These are phyloP conservation scores for Trichopria drosophilae DNA, from an alignment of 2,888 invertebrate genomes.

Conservation along the genomic window DNA sequence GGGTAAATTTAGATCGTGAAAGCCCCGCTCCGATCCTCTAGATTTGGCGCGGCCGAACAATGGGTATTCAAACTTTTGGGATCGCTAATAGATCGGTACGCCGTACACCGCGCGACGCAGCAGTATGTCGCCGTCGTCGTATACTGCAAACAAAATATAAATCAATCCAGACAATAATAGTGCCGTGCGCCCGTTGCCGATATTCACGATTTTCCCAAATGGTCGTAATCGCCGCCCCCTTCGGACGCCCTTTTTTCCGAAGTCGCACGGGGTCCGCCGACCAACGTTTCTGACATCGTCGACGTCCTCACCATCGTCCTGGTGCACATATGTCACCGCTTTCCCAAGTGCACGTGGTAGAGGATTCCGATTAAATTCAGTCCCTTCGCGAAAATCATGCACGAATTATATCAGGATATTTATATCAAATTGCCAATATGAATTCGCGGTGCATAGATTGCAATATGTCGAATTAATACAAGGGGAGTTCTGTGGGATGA, in stretches of 20 bases:
- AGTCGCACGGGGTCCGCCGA: no score
- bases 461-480: no score
- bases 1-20: no score
- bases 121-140: slow-evolving; percentile 19
- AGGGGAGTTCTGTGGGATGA: no score
- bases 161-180: slow-evolving; percentile 55
- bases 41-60: no score
- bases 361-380: slow-evolving; percentile 45
- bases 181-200: slow-evolving; percentile 45
- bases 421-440: slow-evolving; percentile 10
- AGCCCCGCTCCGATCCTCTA: no score
- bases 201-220: slow-evolving; percentile 54
- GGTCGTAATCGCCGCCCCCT: slow-evolving; percentile 48
- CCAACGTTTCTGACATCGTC: no score
- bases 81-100: slow-evolving; percentile 29
- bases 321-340: slow-evolving; percentile 47
- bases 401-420: slow-evolving; percentile 14
- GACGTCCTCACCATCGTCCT: no score
- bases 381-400: slow-evolving; percentile 31
- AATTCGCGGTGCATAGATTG: no score
- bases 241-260: slow-evolving; percentile 19
- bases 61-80: no score
- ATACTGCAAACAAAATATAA: slow-evolving; percentile 55
- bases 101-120: slow-evolving; percentile 8
- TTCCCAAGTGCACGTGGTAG: slow-evolving; percentile 50